A percentile compares a stretch with the other conserved stretches of the same genome.
phyloP scores from a whole-genome alignment of 2,888 invertebrate genomes.

The Caradrina clavipalpis region DNA sequence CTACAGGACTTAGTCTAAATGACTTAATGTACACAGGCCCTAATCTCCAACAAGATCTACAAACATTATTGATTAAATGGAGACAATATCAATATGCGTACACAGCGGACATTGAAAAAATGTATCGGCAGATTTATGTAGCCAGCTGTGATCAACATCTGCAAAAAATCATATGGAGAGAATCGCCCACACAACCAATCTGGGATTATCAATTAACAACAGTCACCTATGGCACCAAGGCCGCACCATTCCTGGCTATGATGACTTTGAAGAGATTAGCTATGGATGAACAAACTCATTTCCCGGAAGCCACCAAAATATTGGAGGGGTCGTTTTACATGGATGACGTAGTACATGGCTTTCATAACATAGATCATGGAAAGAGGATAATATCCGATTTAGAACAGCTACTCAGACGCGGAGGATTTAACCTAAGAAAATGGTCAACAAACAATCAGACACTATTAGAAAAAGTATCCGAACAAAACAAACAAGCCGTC shows the following conservation, averaged over 20 bases:
- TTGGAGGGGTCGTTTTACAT: constrained; percentile 4
- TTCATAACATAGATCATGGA: background rate
- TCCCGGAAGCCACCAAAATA: background rate
- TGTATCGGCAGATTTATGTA: background rate
- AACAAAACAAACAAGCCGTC: background rate
- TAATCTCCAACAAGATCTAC: background rate
- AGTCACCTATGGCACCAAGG: no score
- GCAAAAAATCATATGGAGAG: constrained; percentile 15
- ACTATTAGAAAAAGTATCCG: background rate
- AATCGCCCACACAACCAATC: background rate
- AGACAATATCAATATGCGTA: background rate
- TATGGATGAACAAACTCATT: background rate
- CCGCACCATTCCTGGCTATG: constrained; percentile 7
- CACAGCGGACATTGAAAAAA: background rate
- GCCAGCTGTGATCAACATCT: background rate
- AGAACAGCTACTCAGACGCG: background rate
- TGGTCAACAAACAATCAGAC: background rate
- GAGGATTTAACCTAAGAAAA: constrained; percentile 12
- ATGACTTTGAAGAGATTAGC: background rate
- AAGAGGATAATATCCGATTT: background rate
- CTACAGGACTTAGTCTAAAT: background rate
- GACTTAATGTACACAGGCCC: constrained; percentile 1
- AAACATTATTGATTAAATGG: constrained; percentile 2
- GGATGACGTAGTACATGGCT: constrained; percentile 13
- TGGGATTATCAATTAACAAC: background rate